phyloP scores from a whole-genome alignment of 2,888 invertebrate genomes.

The Drosophila eohydei region DNA sequence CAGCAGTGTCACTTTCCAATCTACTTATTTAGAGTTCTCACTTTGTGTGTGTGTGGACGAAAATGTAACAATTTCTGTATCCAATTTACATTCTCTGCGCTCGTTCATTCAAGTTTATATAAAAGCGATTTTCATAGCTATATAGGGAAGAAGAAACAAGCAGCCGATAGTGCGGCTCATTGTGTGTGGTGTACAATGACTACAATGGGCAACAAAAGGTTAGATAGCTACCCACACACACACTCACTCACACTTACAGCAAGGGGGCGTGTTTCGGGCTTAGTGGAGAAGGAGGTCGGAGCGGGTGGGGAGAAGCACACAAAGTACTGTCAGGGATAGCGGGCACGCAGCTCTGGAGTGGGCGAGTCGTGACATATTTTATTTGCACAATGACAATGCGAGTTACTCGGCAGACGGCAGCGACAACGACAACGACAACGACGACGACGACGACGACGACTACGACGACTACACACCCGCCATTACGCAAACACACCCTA shows the following conservation, averaged over 20 bases:
- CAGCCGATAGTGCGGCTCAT: slow-evolving; percentile 62
- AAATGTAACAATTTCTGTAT: slow-evolving; percentile 33
- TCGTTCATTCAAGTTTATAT: slow-evolving; percentile 69
- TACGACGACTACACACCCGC: slow-evolving; percentile 60
- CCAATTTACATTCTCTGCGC: slow-evolving; percentile 49
- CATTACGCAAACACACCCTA: slow-evolving; percentile 77
- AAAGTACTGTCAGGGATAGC: slow-evolving; percentile 41
- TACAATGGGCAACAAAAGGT: slow-evolving; percentile 78
- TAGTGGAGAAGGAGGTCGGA: not conserved
- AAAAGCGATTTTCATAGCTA: slow-evolving; percentile 66
- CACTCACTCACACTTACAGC: slow-evolving; percentile 27
- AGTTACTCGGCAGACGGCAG: slow-evolving; percentile 68
- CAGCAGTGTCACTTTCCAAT: not conserved
- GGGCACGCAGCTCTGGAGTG: slow-evolving; percentile 53
- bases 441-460: slow-evolving; percentile 40
- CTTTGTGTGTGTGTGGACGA: not conserved
- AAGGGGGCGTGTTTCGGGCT: slow-evolving; percentile 69
- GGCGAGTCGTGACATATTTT: slow-evolving; percentile 82
- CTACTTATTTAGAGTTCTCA: not conserved
- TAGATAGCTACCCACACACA: slow-evolving; percentile 49
- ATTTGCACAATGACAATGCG: slow-evolving; percentile 82
- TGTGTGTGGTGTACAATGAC: slow-evolving; percentile 65
- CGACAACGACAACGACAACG: slow-evolving; percentile 38
- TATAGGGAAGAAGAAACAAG: slow-evolving; percentile 40
- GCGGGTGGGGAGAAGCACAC: slow-evolving; percentile 19